phyloP scores from a whole-genome alignment of 2,113 vertebrate genomes.

The Acanthochromis polyacanthus region DNA sequence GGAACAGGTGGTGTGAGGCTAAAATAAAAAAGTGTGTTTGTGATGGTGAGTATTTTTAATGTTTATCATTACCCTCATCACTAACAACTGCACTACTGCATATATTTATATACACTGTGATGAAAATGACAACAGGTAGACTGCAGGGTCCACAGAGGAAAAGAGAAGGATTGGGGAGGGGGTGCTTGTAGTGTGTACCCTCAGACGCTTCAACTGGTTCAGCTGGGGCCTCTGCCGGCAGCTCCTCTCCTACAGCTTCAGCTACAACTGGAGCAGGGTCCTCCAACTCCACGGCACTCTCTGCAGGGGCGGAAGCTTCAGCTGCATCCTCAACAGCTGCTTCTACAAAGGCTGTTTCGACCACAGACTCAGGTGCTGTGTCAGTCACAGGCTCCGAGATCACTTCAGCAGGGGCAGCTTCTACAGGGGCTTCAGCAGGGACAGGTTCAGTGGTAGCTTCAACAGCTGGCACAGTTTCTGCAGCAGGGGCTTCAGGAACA shows the following conservation, averaged over 20 bases:
- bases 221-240: slow-evolving; percentile 51
- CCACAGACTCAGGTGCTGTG: not conserved
- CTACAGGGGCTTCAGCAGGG: too few relatives aligned
- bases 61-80: slow-evolving; percentile 47
- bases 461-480: not conserved
- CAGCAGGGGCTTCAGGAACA: not conserved
- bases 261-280: slow-evolving; percentile 50
- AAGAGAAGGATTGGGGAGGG: slow-evolving; percentile 52
- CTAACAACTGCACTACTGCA: not conserved
- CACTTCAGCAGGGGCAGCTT: too few relatives aligned
- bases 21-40: slow-evolving; percentile 35
- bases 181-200: slow-evolving; percentile 73
- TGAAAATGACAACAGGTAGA: slow-evolving; percentile 31
- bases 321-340: slow-evolving; percentile 17
- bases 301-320: slow-evolving; percentile 34
- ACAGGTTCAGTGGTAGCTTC: not conserved
- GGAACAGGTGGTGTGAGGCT: not conserved
- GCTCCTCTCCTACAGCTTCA: slow-evolving; percentile 68
- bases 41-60: slow-evolving; percentile 40
- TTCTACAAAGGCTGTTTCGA: not conserved
- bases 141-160: slow-evolving; percentile 61
- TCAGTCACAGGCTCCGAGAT: not conserved
- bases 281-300: slow-evolving; percentile 55
- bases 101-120: slow-evolving; percentile 6
- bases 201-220: slow-evolving; percentile 70